Percentiles rank a stretch among this genome's conserved stretches.
phyloP scores from a whole-genome alignment of 2,113 vertebrate species.

The Psammodynastes pulverulentus region DNA sequence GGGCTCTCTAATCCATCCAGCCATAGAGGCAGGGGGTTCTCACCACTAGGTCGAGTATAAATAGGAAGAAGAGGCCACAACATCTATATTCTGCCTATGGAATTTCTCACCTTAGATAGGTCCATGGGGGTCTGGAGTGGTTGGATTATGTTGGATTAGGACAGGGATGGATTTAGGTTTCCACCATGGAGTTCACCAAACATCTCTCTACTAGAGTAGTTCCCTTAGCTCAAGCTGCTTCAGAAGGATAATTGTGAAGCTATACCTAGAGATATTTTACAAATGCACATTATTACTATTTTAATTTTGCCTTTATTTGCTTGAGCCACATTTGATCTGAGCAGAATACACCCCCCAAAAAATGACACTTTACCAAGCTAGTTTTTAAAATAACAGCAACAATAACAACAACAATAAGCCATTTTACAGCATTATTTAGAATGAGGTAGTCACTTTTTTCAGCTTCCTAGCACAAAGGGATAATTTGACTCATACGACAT shows the following conservation, averaged over 20 bases:
- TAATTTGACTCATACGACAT: not conserved
- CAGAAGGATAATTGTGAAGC: not conserved
- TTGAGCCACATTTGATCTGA: not conserved
- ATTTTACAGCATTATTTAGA: not conserved
- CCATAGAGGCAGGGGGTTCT: not conserved
- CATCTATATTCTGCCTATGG: not conserved
- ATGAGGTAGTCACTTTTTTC: not conserved
- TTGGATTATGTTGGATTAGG: not conserved
- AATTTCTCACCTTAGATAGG: not conserved
- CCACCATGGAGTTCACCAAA: not conserved
- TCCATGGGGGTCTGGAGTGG: not conserved
- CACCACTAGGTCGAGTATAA: not conserved
- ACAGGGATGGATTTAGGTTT: not conserved
- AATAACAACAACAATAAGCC: not conserved
- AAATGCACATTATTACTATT: not conserved
- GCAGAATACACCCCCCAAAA: not conserved
- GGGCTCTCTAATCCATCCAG: not conserved
- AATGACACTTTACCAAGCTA: not conserved
- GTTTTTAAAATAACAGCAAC: not conserved
- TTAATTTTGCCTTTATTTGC: not conserved
- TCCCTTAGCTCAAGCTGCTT: not conserved
- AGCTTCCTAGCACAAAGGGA: not conserved
- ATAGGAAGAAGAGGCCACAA: not conserved
- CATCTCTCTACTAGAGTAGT: not conserved
- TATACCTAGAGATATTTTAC: not conserved